These are phyloP conservation scores for Chrysaora quinquecirrha DNA, from an alignment of 30 jellyfish, hydroid and myxozoan genomes.

Conservation along the genomic window DNA sequence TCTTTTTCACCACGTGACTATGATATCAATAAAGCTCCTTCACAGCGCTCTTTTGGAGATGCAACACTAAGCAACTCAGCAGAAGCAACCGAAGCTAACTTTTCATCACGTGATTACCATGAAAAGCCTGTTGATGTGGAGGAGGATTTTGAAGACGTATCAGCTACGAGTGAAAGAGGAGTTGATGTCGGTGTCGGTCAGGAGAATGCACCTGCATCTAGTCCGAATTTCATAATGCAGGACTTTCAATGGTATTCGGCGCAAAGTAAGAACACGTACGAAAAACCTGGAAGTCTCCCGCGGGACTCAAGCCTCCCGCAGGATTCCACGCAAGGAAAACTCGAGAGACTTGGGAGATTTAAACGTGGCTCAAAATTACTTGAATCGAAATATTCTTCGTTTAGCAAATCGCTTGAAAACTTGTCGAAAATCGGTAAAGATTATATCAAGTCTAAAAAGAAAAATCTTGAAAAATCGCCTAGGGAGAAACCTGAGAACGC, in stretches of 20 bases:
- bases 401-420: constrained; percentile 53
- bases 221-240: constrained; percentile 43
- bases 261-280: constrained; percentile 3
- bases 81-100: background rate
- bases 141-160: background rate
- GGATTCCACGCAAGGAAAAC: constrained; percentile 46
- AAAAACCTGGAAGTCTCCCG: constrained; percentile 28
- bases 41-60: background rate
- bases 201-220: background rate
- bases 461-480: background rate
- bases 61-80: background rate
- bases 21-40: background rate
- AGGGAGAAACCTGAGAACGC: constrained; percentile 27
- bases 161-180: constrained; percentile 17
- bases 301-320: constrained; percentile 44
- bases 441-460: constrained; percentile 20
- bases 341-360: constrained; percentile 57
- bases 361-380: constrained; percentile 64
- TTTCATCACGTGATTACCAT: background rate
- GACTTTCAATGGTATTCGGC: constrained; percentile 63
- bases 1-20: background rate
- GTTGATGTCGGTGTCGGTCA: constrained; percentile 30
- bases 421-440: constrained; percentile 56
- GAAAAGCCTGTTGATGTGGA: background rate
- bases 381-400: constrained; percentile 48